Evolutionary conservation across 1,140 invertebrate genomes (phyloP), one percentile per base, ranked within the genome.

Genomic region (Lepidurus apus): DNA sequence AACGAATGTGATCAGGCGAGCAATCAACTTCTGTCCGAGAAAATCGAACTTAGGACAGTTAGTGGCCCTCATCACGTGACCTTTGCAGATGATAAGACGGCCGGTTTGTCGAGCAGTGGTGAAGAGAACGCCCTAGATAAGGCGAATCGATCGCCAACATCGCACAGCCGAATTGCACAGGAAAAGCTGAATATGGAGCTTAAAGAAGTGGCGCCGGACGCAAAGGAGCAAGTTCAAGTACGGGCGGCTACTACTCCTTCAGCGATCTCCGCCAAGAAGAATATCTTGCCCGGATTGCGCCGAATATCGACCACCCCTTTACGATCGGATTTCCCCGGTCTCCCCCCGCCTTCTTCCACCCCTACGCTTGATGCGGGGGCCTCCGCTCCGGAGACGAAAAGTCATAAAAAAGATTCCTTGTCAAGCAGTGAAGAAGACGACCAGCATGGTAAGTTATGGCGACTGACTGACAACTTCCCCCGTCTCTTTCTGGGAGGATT

Each of bases 281-380:
- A n/a, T 9, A 79, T 74, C 73, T 24, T 79, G 26, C 73, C 78
- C 7, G 34, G 43, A 42, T 79, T 79, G 78, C 26, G 78, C 26
- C 78, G 78, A 9, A 79, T 79, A 43, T 79, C 78, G 6, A 79
- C 78, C 8, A 79, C 78, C 17, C 78, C 78, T 7, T 42, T 79
- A 24, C 53, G 53, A 21, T 65, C 53, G 6, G 53, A 65, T 21
- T 65, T 65, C 53, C 53, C 53, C 53, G 53, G 53, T 65, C 21
- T 65, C 53, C 21, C 34, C 34, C 34, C 53, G 8, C 9, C 13
- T 65, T 65, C 53, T 21, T 65, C 53, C 6, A 65, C 53, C 53
- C 53, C 53, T 9, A 65, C 53, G 53, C 17, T 21, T 11, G 53
- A 65, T 17, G 13, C 53, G 53, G 53, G 53, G 5, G 53, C 21